phyloP scores from a whole-genome alignment of 2,113 vertebrate genomes.

The Scopus umbretta region DNA sequence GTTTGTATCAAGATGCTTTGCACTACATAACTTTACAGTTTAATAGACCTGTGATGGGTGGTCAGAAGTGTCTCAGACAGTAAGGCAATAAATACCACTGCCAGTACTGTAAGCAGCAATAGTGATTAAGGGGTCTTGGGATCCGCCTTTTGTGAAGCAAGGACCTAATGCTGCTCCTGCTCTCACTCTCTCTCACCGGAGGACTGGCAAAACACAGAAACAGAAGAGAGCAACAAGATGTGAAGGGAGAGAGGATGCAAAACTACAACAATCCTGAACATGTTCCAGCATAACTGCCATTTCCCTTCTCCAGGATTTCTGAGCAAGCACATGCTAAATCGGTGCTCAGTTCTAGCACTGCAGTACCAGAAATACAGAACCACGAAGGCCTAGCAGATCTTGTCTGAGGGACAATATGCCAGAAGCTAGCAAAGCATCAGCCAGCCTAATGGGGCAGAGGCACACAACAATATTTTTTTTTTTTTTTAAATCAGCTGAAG shows the following conservation, averaged over 20 bases:
- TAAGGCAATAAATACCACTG: slow-evolving; percentile 9
- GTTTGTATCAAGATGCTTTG: background rate
- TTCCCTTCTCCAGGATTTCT: background rate
- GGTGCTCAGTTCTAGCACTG: background rate
- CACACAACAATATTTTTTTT: background rate
- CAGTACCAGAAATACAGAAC: background rate
- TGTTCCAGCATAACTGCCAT: background rate
- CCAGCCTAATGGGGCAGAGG: background rate
- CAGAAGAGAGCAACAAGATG: background rate
- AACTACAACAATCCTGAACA: background rate
- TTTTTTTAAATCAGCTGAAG: background rate
- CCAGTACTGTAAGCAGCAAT: background rate
- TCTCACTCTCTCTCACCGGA: slow-evolving; percentile 29
- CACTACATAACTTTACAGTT: background rate
- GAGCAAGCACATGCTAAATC: background rate
- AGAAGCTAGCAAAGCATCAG: background rate
- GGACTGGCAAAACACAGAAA: slow-evolving; percentile 57
- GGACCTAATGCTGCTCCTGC: slow-evolving; percentile 57
- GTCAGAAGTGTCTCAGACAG: slow-evolving; percentile 30
- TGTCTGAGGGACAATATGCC: background rate
- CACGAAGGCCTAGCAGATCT: background rate
- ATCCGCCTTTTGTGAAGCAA: slow-evolving; percentile 44
- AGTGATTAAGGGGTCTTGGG: background rate
- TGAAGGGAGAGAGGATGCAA: background rate
- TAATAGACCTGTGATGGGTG: background rate